Evolutionary conservation across 2,113 vertebrate species (phyloP).

Genomic region (Lophura nycthemera): DNA sequence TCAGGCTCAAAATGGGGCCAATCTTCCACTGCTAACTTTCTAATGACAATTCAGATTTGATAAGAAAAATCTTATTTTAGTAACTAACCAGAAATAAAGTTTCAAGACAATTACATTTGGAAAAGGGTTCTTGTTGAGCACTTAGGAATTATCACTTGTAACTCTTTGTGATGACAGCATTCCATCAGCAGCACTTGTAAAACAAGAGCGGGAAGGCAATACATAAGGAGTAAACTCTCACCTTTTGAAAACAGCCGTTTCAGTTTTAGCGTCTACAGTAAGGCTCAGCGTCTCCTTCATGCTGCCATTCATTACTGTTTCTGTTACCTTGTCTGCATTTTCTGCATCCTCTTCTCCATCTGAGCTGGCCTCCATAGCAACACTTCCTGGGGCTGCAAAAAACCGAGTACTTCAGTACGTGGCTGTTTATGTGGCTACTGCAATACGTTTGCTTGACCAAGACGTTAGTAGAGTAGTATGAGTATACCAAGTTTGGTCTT

Average conservation of each 20-base stretch:
- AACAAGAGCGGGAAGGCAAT: background rate
- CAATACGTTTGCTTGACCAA: background rate
- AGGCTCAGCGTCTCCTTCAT: constrained; percentile 99
- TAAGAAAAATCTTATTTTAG: accelerated
- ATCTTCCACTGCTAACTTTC: background rate
- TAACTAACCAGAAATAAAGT: background rate
- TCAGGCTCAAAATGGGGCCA: background rate
- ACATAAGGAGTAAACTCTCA: constrained; percentile 54
- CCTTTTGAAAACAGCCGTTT: constrained; percentile 99
- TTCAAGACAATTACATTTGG: background rate
- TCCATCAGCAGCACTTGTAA: background rate
- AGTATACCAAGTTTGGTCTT: background rate
- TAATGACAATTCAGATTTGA: background rate
- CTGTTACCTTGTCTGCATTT: constrained; percentile 93
- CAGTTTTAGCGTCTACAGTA: constrained; percentile 98
- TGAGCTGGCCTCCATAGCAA: constrained; percentile 82
- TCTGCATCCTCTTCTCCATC: constrained; percentile 87
- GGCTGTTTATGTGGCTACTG: background rate
- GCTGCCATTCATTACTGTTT: constrained; percentile 98
- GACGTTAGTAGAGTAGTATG: background rate
- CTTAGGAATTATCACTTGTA: background rate
- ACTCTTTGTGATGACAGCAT: background rate
- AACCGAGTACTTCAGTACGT: background rate
- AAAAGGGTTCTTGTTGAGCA: background rate
- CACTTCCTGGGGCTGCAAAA: constrained; percentile 67